These are phyloP conservation scores for Gallinago stenura DNA, from an alignment of 2,797 vertebrate genomes.

Conservation along the genomic window DNA sequence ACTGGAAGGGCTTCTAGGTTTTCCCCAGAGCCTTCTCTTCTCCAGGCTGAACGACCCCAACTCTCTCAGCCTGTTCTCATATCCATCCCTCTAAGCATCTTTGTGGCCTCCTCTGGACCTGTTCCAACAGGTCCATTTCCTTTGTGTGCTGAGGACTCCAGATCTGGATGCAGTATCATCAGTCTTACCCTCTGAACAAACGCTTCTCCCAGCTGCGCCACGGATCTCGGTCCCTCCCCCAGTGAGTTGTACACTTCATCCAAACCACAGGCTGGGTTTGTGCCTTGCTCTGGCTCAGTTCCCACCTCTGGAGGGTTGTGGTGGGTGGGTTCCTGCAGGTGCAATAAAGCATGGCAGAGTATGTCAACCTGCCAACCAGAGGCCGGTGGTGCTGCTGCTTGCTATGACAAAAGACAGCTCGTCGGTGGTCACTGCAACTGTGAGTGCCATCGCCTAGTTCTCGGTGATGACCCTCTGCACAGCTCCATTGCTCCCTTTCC, in stretches of 20 bases:
- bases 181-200: not conserved
- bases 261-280: no score
- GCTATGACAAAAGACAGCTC: not conserved
- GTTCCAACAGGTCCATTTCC: no score
- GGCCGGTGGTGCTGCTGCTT: not conserved
- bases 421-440: not conserved
- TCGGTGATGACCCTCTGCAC: accelerated
- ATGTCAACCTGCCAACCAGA: not conserved
- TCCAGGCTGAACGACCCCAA: no score
- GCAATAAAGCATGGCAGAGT: not conserved
- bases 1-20: no score
- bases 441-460: not conserved
- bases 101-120: no score
- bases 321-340: not conserved
- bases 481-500: not conserved
- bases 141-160: no score
- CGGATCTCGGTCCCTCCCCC: not conserved
- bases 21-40: not conserved
- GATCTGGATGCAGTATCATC: not conserved
- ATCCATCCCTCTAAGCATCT: no score
- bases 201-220: not conserved
- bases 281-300: not conserved
- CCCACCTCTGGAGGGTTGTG: accelerated
- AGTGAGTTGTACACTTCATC: no score
- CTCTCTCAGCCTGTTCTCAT: no score